phyloP scores from a whole-genome alignment of 2,888 invertebrate genomes.

The Thymelicus lineola region DNA sequence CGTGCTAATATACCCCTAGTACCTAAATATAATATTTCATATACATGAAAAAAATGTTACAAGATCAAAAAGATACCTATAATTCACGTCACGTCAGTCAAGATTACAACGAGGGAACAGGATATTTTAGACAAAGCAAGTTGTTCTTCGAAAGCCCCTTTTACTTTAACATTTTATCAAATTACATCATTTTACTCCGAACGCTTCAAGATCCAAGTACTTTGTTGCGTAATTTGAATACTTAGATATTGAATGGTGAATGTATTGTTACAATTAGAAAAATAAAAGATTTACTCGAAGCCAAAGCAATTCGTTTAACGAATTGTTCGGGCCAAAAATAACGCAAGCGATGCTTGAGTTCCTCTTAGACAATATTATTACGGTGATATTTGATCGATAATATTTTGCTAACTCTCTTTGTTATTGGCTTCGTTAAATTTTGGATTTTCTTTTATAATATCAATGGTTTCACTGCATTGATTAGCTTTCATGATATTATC shows the following conservation, averaged over 20 bases:
- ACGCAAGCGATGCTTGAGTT: constrained; percentile 18
- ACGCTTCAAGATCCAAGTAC: neutral
- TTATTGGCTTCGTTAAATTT: neutral
- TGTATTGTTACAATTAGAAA: neutral
- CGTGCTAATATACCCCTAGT: too few species aligned
- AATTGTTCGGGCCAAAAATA: constrained; percentile 30
- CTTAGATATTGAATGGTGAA: neutral
- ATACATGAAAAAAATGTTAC: too few species aligned
- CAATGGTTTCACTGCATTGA: neutral
- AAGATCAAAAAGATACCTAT: neutral
- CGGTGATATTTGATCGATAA: constrained; percentile 12
- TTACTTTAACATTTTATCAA: neutral
- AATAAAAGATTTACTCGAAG: neutral
- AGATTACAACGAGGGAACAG: neutral
- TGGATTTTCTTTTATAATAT: neutral
- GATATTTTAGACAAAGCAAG: neutral
- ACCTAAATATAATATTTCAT: too few species aligned
- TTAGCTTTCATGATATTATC: too few species aligned
- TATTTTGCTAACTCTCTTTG: neutral
- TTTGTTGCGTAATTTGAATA: neutral
- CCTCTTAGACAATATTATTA: constrained; percentile 28
- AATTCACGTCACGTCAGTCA: neutral
- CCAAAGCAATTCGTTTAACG: neutral
- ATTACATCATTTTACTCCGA: neutral
- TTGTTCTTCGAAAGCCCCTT: neutral